Conservation (phyloP, 2,797 vertebrate species). For the Lates japonicus region DNA sequence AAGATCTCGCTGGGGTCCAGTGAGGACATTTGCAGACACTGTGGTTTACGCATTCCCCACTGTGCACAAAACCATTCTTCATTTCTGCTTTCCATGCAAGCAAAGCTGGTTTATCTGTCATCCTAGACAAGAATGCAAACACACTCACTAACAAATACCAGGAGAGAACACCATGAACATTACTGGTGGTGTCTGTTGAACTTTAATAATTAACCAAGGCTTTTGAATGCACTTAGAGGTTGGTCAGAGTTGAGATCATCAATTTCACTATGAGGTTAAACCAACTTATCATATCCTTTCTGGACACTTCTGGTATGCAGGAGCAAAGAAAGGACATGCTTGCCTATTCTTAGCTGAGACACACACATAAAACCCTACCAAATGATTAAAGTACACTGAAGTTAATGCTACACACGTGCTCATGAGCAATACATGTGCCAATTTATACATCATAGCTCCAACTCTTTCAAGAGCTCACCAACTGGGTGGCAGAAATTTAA, state of each 20-base stretch:
- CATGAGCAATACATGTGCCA: conserved; percentile 47
- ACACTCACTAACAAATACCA: conserved; percentile 78
- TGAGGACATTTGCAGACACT: conserved; percentile 70
- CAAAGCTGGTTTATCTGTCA: conserved; percentile 75
- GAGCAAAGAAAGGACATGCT: conserved; percentile 5
- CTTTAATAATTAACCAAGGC: conserved; percentile 48
- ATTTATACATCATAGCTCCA: conserved; percentile 62
- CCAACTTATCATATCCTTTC: conserved; percentile 11
- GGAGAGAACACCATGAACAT: conserved; percentile 42
- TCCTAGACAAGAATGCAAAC: conserved; percentile 80
- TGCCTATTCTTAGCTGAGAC: conserved; percentile 37
- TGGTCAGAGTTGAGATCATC: conserved; percentile 32
- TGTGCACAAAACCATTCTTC: conserved; percentile 65
- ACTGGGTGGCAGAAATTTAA: conserved; percentile 57
- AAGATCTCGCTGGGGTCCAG: conserved; percentile 48
- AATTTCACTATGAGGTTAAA: conserved; percentile 20
- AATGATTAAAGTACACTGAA: conserved; percentile 44
- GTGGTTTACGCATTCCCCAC: conserved; percentile 68
- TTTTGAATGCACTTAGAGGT: conserved; percentile 16
- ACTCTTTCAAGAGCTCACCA: conserved; percentile 62
- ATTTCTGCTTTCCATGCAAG: conserved; percentile 72
- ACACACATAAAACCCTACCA: conserved; percentile 10
- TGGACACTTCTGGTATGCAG: not conserved
- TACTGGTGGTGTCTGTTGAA: conserved; percentile 34
- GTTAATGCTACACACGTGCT: conserved; percentile 18